Conservation (phyloP, 2,797 vertebrate genomes). For the Acridotheres tristis region DNA sequence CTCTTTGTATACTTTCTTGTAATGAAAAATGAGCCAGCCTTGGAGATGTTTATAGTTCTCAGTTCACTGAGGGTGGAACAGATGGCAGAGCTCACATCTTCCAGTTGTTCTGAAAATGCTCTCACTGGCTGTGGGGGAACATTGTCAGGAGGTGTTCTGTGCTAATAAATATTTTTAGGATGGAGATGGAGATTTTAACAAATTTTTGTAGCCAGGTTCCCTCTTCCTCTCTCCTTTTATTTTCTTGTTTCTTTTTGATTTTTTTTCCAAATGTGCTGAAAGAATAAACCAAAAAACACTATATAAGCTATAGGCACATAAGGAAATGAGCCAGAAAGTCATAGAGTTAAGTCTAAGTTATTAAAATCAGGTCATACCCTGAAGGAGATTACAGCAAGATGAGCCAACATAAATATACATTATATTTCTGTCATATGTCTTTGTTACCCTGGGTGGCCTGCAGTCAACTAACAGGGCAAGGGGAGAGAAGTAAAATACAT, state of each 20-base stretch:
- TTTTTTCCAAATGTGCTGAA: not conserved
- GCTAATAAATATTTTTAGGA: slow-evolving; percentile 8
- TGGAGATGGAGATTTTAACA: not conserved
- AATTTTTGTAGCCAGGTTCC: not conserved
- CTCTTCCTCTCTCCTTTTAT: not conserved
- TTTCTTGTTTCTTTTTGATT: not conserved
- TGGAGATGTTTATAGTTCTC: not conserved
- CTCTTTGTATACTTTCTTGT: not conserved
- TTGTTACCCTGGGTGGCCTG: slow-evolving; percentile 48
- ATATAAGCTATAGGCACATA: not conserved
- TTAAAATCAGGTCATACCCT: slow-evolving; percentile 31
- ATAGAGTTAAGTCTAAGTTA: slow-evolving; percentile 38
- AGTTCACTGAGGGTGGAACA: not conserved
- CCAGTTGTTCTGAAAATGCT: slow-evolving; percentile 9
- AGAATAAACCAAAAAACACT: not conserved
- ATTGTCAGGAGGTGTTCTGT: not conserved
- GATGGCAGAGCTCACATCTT: not conserved
- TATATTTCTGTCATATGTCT: slow-evolving; percentile 31
- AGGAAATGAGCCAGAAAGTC: slow-evolving; percentile 44
- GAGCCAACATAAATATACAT: slow-evolving; percentile 50
- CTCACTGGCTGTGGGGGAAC: not conserved
- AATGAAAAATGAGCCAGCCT: slow-evolving; percentile 5
- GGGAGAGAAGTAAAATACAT: not conserved
- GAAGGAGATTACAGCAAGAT: slow-evolving; percentile 22
- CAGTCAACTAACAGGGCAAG: slow-evolving; percentile 1